Base-by-base conservation (phyloP, 2,797 vertebrate species). In the Hoplostethus mediterraneus region DNA sequence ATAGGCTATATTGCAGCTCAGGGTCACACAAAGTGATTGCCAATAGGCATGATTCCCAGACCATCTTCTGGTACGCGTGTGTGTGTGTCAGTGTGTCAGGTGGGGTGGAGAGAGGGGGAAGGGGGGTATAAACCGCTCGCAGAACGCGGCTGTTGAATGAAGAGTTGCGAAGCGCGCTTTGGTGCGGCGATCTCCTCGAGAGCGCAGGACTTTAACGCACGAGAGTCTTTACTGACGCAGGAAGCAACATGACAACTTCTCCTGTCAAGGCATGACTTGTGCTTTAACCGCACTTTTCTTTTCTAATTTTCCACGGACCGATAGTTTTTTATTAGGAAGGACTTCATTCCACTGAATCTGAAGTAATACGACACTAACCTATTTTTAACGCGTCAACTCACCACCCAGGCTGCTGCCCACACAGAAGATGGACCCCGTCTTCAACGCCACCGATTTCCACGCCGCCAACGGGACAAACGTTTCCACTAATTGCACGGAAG, bases 401-500 rank as follows among this genome's bases (percentile, higher is more conserved):
- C 7, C 36, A 30, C 3, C 31, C 58, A 7, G 11, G 25, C 45
- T 0, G 17, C 2, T 25, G 21, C 21, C 21, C 21, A 48, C 17
- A 17, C 9, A 1, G 49, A 75, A 72, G 13, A 95, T 95, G 94
- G 94, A 93, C 40, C 38, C 86, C 3, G 73, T 88, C n/a, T 79
- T 48, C 61, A 77, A 88, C 33, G 38, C 21, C 75, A 84, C 87
- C 33, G 90, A 90, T 2, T 67, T 30, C 61, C 83, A 63, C 77
- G 53, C 38, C 40, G 6, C 36, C 0, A 85, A 87, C 77, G 40
- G 90, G 73, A 90, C 90, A 0, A 63, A 53, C 61, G 53, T 28
- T 0, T 85, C 75, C 69, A 69, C 0, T 0, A 93, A 93, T 30
- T 67, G 85, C 58, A 95, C 94, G 51, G 91, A 80, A 55, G 95